Evolutionary conservation across 2,888 invertebrate genomes (phyloP), one percentile per base, ranked within the genome.

Genomic region (Mongoloraphidia duomilia): DNA sequence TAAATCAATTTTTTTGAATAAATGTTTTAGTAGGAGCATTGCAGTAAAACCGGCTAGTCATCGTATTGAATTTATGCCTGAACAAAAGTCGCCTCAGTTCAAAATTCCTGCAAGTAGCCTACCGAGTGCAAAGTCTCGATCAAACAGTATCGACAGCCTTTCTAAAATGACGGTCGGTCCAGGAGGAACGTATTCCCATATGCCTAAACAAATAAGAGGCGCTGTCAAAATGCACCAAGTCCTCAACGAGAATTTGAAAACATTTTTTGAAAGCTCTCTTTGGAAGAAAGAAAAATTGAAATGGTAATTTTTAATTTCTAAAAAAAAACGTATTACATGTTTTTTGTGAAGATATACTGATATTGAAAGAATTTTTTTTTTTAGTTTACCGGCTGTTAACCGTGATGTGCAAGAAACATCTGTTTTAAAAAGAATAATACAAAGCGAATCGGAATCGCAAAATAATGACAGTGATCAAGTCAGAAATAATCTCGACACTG

Each of bases 21-120:
- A 26, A 33, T 17, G 12, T 13, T 14, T 35, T 46, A 13, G 6
- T 37, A 46, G 46, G 14, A 38, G 26, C 17, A 38, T 26, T 8
- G 37, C 46, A 13, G 37, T 46, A 35, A 46, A 46, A 46, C 46
- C 46, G n/a, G 46, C 46, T n/a, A 46, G 46, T 14, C 46, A 46
- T 38, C 36, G 46, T 8, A 46, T 11, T 12, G 37, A 17, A 37
- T 9, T 46, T 10, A 46, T 38, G n/a, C 11, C 17, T 2, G 37
- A 37, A 17, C 37, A 17, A 8, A 37, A 46, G 33, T 26, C 26
- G 26, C 42, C 42, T 9, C 14, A 26, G 9, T 34, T 17, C 4
- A n/a, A 9, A 33, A 12, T 34, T 33, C 42, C 42, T 14, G 44
- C 13, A 44, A 26, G 26, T 26, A 26, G 26, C 26, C 5, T 26